Percentiles rank a stretch among this genome's conserved stretches.
phyloP scores from a whole-genome alignment of 2,888 invertebrate genomes.

The Mycogona germanica region DNA sequence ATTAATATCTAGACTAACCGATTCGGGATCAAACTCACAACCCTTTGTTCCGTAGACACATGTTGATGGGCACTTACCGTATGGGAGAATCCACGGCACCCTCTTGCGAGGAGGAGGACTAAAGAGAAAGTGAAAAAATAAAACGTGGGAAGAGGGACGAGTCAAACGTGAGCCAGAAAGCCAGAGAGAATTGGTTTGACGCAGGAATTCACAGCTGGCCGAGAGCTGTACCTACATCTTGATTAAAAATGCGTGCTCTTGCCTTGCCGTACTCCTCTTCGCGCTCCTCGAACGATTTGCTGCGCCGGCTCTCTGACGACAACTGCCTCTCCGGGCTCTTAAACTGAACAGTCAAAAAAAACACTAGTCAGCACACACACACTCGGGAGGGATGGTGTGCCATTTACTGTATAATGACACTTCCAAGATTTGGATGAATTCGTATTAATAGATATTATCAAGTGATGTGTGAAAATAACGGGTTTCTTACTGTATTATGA shows the following conservation, averaged over 20 bases:
- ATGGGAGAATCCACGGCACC: conserved; percentile 27
- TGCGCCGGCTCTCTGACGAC: conserved; percentile 51
- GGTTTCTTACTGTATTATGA: no score
- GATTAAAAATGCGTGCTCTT: conserved; percentile 71
- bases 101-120: conserved; percentile 27
- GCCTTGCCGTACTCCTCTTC: conserved; percentile 81
- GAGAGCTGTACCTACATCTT: conserved; percentile 32
- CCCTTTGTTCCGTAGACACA: no score
- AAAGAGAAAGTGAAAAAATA: conserved; percentile 17
- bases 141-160: neutral
- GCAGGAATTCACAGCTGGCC: conserved; percentile 1
- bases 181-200: neutral
- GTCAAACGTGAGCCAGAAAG: neutral
- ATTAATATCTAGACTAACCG: no score
- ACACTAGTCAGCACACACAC: no score
- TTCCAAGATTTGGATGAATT: no score
- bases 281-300: conserved; percentile 82
- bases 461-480: no score
- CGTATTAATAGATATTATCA: no score
- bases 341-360: conserved; percentile 32
- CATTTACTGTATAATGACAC: no score
- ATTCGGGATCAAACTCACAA: no score
- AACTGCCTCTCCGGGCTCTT: conserved; percentile 45
- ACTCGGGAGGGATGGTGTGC: no score
- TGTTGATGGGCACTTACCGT: conserved; percentile 19